These are phyloP conservation scores for Heliangelus exortis DNA, from an alignment of 2,797 vertebrate species.

Conservation along the genomic window DNA sequence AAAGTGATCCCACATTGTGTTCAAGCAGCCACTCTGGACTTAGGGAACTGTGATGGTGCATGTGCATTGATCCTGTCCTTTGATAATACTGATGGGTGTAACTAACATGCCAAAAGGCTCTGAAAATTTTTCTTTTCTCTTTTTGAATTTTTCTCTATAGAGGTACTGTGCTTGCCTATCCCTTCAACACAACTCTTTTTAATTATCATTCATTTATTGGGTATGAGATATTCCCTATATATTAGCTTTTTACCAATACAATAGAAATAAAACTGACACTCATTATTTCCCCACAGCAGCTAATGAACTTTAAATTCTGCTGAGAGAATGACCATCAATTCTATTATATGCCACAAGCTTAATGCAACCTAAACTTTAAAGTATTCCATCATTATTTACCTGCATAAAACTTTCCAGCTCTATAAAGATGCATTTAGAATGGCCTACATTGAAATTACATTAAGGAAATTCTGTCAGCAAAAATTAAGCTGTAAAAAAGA, in stretches of 20 bases:
- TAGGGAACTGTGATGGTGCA: not conserved
- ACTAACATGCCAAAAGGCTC: not conserved
- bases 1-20: not conserved
- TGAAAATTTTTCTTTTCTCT: not conserved
- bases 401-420: not conserved
- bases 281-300: not conserved
- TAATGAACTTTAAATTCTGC: not conserved
- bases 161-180: not conserved
- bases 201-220: not conserved
- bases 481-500: not conserved
- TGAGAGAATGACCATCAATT: not conserved
- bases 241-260: not conserved
- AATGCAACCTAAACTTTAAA: conserved; percentile 4
- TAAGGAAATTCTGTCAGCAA: not conserved
- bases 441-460: not conserved
- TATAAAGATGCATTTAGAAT: not conserved
- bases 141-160: not conserved
- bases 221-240: not conserved
- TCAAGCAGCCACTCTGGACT: not conserved
- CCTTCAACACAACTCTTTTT: not conserved
- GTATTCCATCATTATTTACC: not conserved
- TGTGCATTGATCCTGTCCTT: not conserved
- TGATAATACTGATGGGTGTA: not conserved
- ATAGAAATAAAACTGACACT: not conserved
- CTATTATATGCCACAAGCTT: not conserved